These are phyloP conservation scores for Pterostichus niger DNA, from an alignment of 2,888 invertebrate species.

Conservation along the genomic window DNA sequence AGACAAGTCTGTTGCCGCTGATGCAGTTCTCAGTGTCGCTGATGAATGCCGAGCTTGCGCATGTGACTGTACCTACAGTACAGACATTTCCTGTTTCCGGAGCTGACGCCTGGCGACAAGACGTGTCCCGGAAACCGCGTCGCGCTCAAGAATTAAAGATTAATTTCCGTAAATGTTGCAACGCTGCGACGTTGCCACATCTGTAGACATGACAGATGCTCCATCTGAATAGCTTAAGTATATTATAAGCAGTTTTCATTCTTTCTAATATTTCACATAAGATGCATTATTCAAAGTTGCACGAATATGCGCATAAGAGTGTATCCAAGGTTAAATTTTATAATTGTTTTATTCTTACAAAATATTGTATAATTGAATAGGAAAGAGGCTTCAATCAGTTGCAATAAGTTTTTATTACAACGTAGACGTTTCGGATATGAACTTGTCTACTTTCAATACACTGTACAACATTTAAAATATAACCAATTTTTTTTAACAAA, in stretches of 20 bases:
- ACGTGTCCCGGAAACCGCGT: slow-evolving; percentile 51
- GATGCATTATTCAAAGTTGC: too few species aligned
- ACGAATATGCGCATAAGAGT: too few species aligned
- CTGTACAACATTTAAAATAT: too few species aligned
- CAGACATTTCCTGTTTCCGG: slow-evolving; percentile 50
- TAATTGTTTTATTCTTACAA: too few species aligned
- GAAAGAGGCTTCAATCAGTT: too few species aligned
- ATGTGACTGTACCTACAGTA: slow-evolving; percentile 45
- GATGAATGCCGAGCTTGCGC: slow-evolving; percentile 22
- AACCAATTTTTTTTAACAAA: too few species aligned
- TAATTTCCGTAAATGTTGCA: slow-evolving; percentile 53
- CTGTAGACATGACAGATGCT: slow-evolving; percentile 39
- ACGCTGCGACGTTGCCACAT: not conserved
- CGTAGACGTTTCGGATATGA: too few species aligned
- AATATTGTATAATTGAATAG: too few species aligned
- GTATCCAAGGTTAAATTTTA: too few species aligned
- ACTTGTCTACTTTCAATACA: too few species aligned
- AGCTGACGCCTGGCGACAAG: slow-evolving; percentile 30
- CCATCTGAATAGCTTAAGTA: slow-evolving; percentile 38
- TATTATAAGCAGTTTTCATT: slow-evolving; percentile 24
- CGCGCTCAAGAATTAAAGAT: slow-evolving; percentile 53
- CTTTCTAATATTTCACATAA: too few species aligned
- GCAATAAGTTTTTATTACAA: too few species aligned
- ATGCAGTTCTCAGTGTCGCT: not conserved
- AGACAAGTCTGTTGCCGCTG: not conserved